These are phyloP conservation scores for Balanococcus diminutus DNA, from an alignment of 2,888 invertebrate species.

Conservation along the genomic window DNA sequence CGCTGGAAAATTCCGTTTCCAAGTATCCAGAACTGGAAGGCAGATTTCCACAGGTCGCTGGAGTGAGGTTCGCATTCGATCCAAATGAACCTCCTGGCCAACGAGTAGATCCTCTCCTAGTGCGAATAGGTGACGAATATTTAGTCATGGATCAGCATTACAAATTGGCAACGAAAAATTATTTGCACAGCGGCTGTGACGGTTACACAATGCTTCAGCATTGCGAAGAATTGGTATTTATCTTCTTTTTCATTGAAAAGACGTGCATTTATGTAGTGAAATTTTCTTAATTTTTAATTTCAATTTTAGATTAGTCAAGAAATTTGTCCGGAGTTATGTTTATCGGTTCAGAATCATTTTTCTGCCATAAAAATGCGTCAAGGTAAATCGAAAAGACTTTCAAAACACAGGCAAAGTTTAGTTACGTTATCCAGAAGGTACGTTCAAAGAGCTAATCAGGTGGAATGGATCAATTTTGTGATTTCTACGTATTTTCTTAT, in stretches of 20 bases:
- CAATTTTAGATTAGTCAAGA: conserved; percentile 76
- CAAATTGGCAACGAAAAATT: conserved; percentile 80
- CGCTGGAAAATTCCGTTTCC: conserved; percentile 83
- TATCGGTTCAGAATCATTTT: conserved; percentile 88
- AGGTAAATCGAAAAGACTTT: conserved; percentile 71
- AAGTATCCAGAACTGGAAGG: conserved; percentile 88
- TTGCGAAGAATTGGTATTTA: conserved; percentile 72
- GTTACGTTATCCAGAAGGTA: conserved; percentile 80
- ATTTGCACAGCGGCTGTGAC: conserved; percentile 81
- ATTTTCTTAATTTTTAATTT: conserved; percentile 46
- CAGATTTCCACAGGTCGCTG: conserved; percentile 85
- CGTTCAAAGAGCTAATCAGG: no score
- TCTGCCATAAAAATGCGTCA: conserved; percentile 80
- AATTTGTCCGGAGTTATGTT: conserved; percentile 81
- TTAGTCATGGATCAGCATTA: conserved; percentile 74
- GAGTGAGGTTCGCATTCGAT: conserved; percentile 78
- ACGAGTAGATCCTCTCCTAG: conserved; percentile 73
- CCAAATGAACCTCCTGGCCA: conserved; percentile 72
- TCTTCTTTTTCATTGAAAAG: conserved; percentile 16
- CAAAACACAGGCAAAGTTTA: conserved; percentile 84
- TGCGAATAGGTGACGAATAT: conserved; percentile 85
- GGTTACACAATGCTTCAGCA: conserved; percentile 81
- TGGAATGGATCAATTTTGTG: no score
- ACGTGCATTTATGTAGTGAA: no score
- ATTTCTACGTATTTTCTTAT: no score